Percentiles rank a stretch among this genome's conserved stretches.
Conservation (phyloP, 1,140 invertebrate species). For the Polyergus mexicanus region DNA sequence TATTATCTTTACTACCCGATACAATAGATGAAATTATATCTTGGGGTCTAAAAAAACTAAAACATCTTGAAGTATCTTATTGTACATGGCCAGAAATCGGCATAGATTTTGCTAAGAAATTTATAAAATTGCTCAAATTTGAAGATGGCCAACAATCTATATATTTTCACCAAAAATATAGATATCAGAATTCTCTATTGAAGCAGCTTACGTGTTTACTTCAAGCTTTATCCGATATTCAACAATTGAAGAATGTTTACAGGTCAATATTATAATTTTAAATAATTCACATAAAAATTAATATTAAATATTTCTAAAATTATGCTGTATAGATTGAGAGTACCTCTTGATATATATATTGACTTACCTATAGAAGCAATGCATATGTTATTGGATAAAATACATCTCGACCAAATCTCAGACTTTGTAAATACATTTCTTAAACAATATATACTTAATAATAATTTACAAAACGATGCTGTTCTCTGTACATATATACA, state of each 20-base stretch:
- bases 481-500: slow-evolving; percentile 77
- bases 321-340: slow-evolving; percentile 71
- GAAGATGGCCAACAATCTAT: slow-evolving; percentile 66
- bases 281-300: slow-evolving; percentile 12
- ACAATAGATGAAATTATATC: slow-evolving; percentile 74
- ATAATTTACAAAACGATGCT: slow-evolving; percentile 79
- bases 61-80: slow-evolving; percentile 77
- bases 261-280: slow-evolving; percentile 72
- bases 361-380: slow-evolving; percentile 76
- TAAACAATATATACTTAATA: slow-evolving; percentile 78
- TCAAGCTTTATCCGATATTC: slow-evolving; percentile 78
- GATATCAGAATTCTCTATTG: slow-evolving; percentile 64
- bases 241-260: slow-evolving; percentile 77
- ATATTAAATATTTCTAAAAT: slow-evolving; percentile 25
- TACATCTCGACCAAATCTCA: slow-evolving; percentile 75
- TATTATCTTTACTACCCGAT: slow-evolving; percentile 76
- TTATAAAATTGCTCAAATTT: slow-evolving; percentile 76
- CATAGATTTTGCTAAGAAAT: slow-evolving; percentile 76
- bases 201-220: slow-evolving; percentile 72
- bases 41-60: slow-evolving; percentile 79
- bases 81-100: slow-evolving; percentile 80
- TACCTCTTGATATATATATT: slow-evolving; percentile 78
- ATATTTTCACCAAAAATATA: slow-evolving; percentile 70
- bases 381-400: slow-evolving; percentile 77
- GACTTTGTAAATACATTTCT: slow-evolving; percentile 78